A percentile compares a stretch with the other conserved stretches of the same genome.
These are phyloP conservation scores for Agelastica alni DNA, from an alignment of 2,888 invertebrate species.

Conservation along the genomic window DNA sequence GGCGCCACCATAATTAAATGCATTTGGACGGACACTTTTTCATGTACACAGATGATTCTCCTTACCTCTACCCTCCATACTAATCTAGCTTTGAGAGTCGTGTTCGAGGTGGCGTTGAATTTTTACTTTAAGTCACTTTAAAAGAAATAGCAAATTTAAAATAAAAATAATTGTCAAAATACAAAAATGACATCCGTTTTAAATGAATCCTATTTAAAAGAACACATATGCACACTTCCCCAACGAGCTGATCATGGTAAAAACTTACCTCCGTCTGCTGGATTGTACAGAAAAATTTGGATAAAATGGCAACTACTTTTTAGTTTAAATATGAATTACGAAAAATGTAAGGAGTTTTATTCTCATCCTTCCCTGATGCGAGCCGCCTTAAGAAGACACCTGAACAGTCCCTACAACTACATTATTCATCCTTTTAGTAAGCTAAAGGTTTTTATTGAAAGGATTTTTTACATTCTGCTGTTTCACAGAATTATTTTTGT, in stretches of 20 bases:
- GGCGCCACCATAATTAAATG: too few relatives aligned
- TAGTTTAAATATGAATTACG: conserved; percentile 13
- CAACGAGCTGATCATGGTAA: not conserved
- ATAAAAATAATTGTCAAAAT: too few relatives aligned
- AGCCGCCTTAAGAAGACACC: conserved; percentile 20
- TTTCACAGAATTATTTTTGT: not conserved
- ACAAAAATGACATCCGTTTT: too few relatives aligned
- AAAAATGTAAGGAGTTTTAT: conserved; percentile 15
- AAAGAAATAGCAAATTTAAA: too few relatives aligned
- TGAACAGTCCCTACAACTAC: conserved; percentile 8
- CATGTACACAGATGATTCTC: too few relatives aligned
- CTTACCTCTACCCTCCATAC: too few relatives aligned
- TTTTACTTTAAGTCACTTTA: too few relatives aligned
- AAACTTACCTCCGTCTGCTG: conserved; percentile 10
- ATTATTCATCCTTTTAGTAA: conserved; percentile 31
- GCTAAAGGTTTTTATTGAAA: conserved; percentile 10
- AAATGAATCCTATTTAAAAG: too few relatives aligned
- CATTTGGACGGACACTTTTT: too few relatives aligned
- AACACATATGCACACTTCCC: not conserved
- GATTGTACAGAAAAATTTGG: not conserved
- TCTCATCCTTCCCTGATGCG: conserved; percentile 10
- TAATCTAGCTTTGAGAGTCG: too few relatives aligned
- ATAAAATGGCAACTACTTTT: conserved; percentile 3
- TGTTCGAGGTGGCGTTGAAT: too few relatives aligned
- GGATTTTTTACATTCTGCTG: conserved; percentile 5